Evolutionary conservation across 2,113 vertebrate genomes (phyloP), one percentile per base, ranked within the genome.

Genomic region (Lethenteron reissneri): DNA sequence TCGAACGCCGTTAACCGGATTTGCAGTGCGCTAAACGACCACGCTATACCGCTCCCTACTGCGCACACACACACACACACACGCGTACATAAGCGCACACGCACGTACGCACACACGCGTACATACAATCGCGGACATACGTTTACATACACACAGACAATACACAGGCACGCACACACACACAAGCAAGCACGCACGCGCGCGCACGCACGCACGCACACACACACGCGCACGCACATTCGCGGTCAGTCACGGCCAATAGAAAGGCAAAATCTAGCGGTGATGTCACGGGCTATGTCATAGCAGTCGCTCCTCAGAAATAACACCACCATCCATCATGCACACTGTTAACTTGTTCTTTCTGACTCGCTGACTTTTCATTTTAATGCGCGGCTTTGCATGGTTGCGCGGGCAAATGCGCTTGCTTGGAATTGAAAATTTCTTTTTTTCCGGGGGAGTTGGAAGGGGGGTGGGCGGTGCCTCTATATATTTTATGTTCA

Each of bases 361-460:
- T 68, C 64, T 68, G 64, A 68, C n/a, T 25, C 64, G 64, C 64
- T 68, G 64, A 68, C 64, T 68, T 68, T 68, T 68, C 64, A 68
- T 68, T 68, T 68, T n/a, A 68, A 68, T 68, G 64, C 64, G 64
- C 2, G 64, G n/a, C 64, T 68, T 25, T 68, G 64, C 64, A 68
- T 68, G 64, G 64, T 25, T 68, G 64, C 64, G n/a, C 25, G 64
- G 25, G n/a, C 64, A 68, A 68, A 68, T 68, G 64, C 25, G 64
- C 64, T 11, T 25, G 64, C 25, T n/a, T 68, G n/a, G 64, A 25
- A 68, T 68, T 68, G 64, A 25, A 68, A 68, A 68, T 25, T 17
- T 25, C 25, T 68, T 17, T 68, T 68, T 41, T 41, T 41, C 41
- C 41, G 41, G 41, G 41, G 41, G 41, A 41, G 41, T 41, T 41